Percentiles rank a stretch among this genome's conserved stretches.
Evolutionary conservation across 2,888 invertebrate genomes (phyloP).

Genomic region (Cinara cedri): DNA sequence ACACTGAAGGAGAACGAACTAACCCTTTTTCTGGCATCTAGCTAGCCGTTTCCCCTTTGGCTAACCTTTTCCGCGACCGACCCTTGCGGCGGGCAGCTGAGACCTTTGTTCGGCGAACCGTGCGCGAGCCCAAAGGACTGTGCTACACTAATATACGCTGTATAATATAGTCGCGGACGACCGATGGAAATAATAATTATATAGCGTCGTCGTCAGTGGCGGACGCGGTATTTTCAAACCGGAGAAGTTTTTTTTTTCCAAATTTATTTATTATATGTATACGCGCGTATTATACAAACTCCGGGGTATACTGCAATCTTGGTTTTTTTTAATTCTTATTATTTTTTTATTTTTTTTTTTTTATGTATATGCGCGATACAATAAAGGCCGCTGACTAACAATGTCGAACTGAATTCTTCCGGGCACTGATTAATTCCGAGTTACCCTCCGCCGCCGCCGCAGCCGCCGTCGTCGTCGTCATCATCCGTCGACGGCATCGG

Average conservation of each 20-base stretch:
- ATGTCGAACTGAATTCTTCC: conserved; percentile 50
- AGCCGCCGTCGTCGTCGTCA: not conserved
- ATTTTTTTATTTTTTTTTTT: conserved; percentile 9
- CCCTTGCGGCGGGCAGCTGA: conserved; percentile 33
- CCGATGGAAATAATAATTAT: too few relatives aligned
- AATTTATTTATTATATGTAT: not conserved
- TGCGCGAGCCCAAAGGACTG: not conserved
- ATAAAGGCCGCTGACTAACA: conserved; percentile 42
- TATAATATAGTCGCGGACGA: too few relatives aligned
- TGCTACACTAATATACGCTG: too few relatives aligned
- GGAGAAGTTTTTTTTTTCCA: conserved; percentile 12
- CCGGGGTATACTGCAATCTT: too few relatives aligned
- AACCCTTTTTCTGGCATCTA: conserved; percentile 47
- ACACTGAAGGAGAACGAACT: conserved; percentile 2
- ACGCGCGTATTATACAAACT: not conserved
- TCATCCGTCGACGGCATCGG: not conserved
- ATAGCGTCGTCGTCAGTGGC: too few relatives aligned
- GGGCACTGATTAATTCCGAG: conserved; percentile 54
- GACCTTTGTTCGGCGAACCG: conserved; percentile 37
- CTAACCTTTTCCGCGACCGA: conserved; percentile 27
- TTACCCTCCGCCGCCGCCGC: not conserved
- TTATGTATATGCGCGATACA: conserved; percentile 20
- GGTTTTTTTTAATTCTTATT: conserved; percentile 2
- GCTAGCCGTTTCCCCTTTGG: conserved; percentile 6
- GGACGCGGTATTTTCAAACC: not conserved